phyloP scores from a whole-genome alignment of 2,797 vertebrate species.

The Arrhamphus sclerolepis region DNA sequence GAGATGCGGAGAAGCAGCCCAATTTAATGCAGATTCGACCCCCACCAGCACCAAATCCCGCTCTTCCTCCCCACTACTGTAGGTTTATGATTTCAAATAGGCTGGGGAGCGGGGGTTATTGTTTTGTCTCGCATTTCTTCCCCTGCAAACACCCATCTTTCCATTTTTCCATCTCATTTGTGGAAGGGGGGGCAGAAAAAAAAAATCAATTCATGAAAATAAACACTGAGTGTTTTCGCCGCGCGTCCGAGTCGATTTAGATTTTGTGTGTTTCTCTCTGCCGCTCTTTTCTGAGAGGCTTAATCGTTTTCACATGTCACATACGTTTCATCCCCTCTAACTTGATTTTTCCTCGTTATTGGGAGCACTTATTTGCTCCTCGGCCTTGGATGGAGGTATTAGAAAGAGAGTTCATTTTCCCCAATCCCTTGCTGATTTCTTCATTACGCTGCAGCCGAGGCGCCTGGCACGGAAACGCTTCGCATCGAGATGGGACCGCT shows the following conservation, averaged over 20 bases:
- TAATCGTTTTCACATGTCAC: slow-evolving; percentile 74
- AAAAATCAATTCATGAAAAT: slow-evolving; percentile 73
- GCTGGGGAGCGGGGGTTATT: slow-evolving; percentile 64
- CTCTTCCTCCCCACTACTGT: slow-evolving; percentile 38
- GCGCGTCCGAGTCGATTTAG: slow-evolving; percentile 63
- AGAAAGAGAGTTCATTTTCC: slow-evolving; percentile 73
- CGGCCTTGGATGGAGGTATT: slow-evolving; percentile 64
- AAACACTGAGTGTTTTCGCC: slow-evolving; percentile 60
- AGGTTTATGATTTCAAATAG: slow-evolving; percentile 65
- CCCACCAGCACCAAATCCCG: slow-evolving; percentile 7
- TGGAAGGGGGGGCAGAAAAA: slow-evolving; percentile 12
- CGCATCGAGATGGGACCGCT: slow-evolving; percentile 49
- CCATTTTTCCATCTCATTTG: slow-evolving; percentile 78
- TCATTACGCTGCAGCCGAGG: slow-evolving; percentile 67
- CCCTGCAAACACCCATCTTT: slow-evolving; percentile 62
- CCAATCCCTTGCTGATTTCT: slow-evolving; percentile 77
- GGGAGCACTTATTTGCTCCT: slow-evolving; percentile 69
- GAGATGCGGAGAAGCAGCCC: slow-evolving; percentile 48
- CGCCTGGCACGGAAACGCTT: slow-evolving; percentile 25
- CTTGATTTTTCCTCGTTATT: slow-evolving; percentile 75
- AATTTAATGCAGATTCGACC: slow-evolving; percentile 67
- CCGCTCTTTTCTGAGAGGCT: slow-evolving; percentile 43
- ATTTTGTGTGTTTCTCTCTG: slow-evolving; percentile 28
- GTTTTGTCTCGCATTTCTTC: slow-evolving; percentile 70
- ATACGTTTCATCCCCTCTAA: slow-evolving; percentile 72